Evolutionary conservation across 2,113 vertebrate genomes (phyloP).

Genomic region (Eptatretus burgeri): DNA sequence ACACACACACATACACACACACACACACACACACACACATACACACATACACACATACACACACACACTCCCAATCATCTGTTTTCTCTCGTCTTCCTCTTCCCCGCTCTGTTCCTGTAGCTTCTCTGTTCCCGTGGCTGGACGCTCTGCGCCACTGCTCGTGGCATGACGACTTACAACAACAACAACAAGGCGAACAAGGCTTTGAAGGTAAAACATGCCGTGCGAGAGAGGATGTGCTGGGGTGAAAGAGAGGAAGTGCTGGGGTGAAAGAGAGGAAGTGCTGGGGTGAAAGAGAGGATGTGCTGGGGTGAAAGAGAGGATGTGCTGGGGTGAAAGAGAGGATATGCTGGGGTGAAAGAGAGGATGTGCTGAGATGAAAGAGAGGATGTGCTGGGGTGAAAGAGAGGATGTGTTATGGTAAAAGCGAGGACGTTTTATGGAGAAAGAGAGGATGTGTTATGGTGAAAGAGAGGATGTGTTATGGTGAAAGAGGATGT

Average conservation of each 20-base stretch:
- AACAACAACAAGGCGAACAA: conserved; percentile 3
- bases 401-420: background rate
- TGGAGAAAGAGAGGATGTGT: background rate
- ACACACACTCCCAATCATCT: background rate
- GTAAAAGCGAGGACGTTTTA: no score
- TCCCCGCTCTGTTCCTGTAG: background rate
- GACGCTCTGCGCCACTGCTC: background rate
- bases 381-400: background rate
- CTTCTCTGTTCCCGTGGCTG: background rate
- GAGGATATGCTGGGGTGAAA: no score
- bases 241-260: background rate
- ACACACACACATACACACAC: no score
- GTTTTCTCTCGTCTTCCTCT: background rate
- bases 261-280: background rate
- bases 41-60: no score
- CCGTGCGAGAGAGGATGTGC: background rate
- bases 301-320: background rate
- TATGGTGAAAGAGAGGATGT: background rate
- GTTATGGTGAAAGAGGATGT: background rate
- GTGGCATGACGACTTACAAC: conserved; percentile 5
- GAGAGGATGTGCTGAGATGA: no score
- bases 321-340: background rate
- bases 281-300: background rate
- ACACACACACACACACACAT: no score
- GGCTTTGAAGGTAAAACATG: conserved; percentile 3